phyloP scores from a whole-genome alignment of 2,888 invertebrate genomes.

The Acrobasis consociella region DNA sequence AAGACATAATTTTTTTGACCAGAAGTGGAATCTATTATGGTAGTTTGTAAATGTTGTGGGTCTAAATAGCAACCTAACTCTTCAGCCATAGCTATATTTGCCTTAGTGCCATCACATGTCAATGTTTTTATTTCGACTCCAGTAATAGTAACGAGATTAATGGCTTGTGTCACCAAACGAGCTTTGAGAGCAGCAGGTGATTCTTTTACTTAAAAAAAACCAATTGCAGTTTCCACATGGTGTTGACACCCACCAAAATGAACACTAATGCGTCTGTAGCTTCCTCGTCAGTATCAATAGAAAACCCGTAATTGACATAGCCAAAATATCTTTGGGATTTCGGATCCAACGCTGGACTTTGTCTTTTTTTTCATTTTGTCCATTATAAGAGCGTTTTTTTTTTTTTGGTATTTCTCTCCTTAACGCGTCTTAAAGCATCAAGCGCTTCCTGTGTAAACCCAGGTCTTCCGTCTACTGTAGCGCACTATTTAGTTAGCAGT shows the following conservation, averaged over 20 bases:
- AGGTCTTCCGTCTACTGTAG: conserved; percentile 21
- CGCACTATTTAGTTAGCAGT: conserved; percentile 26
- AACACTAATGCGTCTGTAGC: conserved; percentile 30
- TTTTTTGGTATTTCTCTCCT: conserved; percentile 1
- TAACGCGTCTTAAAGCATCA: conserved; percentile 8
- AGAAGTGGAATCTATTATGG: conserved; percentile 27
- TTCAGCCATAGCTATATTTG: conserved; percentile 32
- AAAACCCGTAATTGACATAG: conserved; percentile 12
- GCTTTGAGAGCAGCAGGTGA: conserved; percentile 17
- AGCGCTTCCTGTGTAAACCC: conserved; percentile 16
- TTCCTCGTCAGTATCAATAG: conserved; percentile 19
- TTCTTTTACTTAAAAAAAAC: conserved; percentile 28
- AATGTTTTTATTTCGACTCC: conserved; percentile 33
- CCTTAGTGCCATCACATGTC: conserved; percentile 32
- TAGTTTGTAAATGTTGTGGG: conserved; percentile 29
- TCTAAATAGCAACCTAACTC: conserved; percentile 32
- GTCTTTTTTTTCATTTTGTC: conserved; percentile 22
- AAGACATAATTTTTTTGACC: conserved; percentile 30
- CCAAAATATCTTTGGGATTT: conserved; percentile 14
- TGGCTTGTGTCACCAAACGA: conserved; percentile 28
- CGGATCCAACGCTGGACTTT: background rate
- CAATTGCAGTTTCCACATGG: conserved; percentile 28
- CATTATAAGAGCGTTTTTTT: conserved; percentile 7
- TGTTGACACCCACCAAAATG: conserved; percentile 28
- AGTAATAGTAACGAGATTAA: conserved; percentile 28